These are phyloP conservation scores for Tetropium fuscum DNA, from an alignment of 2,888 invertebrate genomes.

Conservation along the genomic window DNA sequence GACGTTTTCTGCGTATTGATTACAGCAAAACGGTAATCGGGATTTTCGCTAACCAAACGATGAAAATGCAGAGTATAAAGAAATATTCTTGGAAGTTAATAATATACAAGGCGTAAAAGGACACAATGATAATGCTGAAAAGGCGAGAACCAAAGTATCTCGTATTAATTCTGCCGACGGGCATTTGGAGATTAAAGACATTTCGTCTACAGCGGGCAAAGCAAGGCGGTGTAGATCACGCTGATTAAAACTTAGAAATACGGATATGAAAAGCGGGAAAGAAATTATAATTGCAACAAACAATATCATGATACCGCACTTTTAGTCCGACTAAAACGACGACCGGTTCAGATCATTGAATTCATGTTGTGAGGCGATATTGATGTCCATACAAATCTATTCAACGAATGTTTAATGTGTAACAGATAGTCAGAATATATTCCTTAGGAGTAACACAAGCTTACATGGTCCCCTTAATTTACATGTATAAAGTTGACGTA, in stretches of 20 bases:
- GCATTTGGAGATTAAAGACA: conserved; percentile 53
- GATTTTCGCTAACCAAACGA: too few species aligned
- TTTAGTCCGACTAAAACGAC: too few species aligned
- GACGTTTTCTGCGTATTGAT: too few species aligned
- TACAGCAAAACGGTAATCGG: too few species aligned
- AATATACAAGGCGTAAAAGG: conserved; percentile 27
- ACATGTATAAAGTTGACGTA: too few species aligned
- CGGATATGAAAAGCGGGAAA: conserved; percentile 27
- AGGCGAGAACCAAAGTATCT: conserved; percentile 35
- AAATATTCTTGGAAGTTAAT: conserved; percentile 34
- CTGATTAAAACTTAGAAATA: conserved; percentile 46
- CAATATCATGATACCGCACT: conserved; percentile 9
- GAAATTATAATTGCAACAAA: conserved; percentile 12
- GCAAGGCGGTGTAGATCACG: conserved; percentile 40
- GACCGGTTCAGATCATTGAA: too few species aligned
- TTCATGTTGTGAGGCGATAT: too few species aligned
- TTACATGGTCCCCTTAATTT: too few species aligned
- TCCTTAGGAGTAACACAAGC: too few species aligned
- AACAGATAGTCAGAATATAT: too few species aligned
- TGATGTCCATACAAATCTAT: too few species aligned
- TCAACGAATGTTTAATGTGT: too few species aligned
- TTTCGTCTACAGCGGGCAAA: conserved; percentile 33
- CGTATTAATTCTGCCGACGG: conserved; percentile 53
- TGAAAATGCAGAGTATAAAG: conserved; percentile 12
- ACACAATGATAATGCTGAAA: conserved; percentile 28